These are phyloP conservation scores for Zele albiditarsus DNA, from an alignment of 2,888 invertebrate genomes.

Conservation along the genomic window DNA sequence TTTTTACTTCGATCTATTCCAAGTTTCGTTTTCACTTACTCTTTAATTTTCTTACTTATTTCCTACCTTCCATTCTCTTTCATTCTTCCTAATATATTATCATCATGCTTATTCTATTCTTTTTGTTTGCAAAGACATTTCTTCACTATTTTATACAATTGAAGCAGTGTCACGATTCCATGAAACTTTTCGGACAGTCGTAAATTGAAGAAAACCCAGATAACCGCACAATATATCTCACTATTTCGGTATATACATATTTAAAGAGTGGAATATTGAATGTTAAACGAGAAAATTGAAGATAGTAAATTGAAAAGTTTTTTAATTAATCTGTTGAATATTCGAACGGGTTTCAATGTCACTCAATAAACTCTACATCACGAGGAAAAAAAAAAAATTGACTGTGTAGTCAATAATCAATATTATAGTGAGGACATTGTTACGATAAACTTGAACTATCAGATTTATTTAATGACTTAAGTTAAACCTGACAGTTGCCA, in stretches of 20 bases:
- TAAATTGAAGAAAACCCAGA: background rate
- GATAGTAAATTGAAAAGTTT: background rate
- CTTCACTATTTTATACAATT: background rate
- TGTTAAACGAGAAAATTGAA: background rate
- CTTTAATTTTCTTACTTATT: background rate
- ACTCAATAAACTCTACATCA: background rate
- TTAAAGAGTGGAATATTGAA: background rate
- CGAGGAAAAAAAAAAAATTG: background rate
- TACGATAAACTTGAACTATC: background rate
- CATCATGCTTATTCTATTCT: background rate
- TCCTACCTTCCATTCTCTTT: background rate
- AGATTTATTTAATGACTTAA: background rate
- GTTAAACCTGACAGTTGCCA: background rate
- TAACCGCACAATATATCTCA: too few relatives aligned
- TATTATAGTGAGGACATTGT: background rate
- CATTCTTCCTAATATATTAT: background rate
- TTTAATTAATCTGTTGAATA: background rate
- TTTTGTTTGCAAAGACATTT: background rate
- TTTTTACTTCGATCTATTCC: background rate
- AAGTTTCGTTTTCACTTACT: constrained; percentile 17
- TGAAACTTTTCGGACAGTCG: background rate
- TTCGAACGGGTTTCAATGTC: background rate
- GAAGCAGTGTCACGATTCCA: background rate
- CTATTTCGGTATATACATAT: too few relatives aligned
- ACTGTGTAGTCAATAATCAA: background rate